These are phyloP conservation scores for Sphaerophoria taeniata DNA, from an alignment of 2,888 invertebrate species.

Conservation along the genomic window DNA sequence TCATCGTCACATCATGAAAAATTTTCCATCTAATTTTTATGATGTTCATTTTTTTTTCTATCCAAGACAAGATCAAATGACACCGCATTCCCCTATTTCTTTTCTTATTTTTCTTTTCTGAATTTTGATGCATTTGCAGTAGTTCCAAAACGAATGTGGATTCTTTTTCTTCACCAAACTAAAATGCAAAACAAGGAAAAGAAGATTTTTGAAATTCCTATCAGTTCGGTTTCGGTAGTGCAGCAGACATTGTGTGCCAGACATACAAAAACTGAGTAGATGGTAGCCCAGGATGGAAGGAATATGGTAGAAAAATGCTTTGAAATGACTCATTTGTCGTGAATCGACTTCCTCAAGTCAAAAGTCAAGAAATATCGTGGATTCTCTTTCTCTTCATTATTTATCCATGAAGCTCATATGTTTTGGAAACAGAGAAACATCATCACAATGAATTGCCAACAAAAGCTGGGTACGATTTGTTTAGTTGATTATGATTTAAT, in stretches of 20 bases:
- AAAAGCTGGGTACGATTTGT: slow-evolving; percentile 40
- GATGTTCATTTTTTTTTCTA: background rate
- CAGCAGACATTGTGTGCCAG: background rate
- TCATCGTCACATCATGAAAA: too few species aligned
- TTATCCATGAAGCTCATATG: background rate
- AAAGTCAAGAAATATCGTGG: slow-evolving; percentile 1
- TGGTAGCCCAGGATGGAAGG: background rate
- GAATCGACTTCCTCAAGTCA: slow-evolving; percentile 9
- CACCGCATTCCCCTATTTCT: background rate
- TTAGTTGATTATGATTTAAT: slow-evolving; percentile 18
- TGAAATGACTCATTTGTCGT: slow-evolving; percentile 43
- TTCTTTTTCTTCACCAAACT: slow-evolving; percentile 38
- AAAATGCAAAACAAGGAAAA: slow-evolving; percentile 51
- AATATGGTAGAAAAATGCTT: slow-evolving; percentile 23
- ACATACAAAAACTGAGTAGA: background rate
- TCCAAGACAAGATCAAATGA: background rate
- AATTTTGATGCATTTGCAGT: background rate
- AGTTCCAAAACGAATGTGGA: slow-evolving; percentile 37
- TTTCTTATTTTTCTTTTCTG: background rate
- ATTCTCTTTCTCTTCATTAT: slow-evolving; percentile 17
- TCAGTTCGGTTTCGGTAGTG: slow-evolving; percentile 8
- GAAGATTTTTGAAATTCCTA: slow-evolving; percentile 49
- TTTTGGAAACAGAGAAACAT: slow-evolving; percentile 23
- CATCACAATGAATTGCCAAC: slow-evolving; percentile 19
- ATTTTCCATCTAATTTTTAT: background rate